Conservation (phyloP, 2,888 invertebrate genomes). For the Cheilosia vulpina region DNA sequence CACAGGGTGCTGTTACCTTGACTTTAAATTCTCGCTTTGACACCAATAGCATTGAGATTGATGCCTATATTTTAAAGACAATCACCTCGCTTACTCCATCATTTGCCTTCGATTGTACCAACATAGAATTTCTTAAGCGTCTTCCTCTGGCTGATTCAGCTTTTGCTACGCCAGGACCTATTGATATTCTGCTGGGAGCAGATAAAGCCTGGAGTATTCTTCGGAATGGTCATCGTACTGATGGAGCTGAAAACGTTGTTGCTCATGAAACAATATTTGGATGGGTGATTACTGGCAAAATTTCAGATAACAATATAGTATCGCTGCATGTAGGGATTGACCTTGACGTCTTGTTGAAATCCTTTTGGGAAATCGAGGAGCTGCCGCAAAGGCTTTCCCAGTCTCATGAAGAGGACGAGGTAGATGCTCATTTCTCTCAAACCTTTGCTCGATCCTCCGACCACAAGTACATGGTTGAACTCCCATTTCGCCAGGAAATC, state of each 20-base stretch:
- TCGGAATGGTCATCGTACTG: conserved; percentile 1
- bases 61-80: too few relatives aligned
- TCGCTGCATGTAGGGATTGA: not conserved
- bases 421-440: not conserved
- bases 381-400: not conserved
- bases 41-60: too few relatives aligned
- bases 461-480: conserved; percentile 12
- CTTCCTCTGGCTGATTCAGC: not conserved
- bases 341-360: not conserved
- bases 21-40: too few relatives aligned
- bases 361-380: conserved; percentile 14
- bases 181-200: conserved; percentile 1
- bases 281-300: conserved; percentile 9
- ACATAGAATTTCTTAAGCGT: not conserved
- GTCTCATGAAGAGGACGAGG: not conserved
- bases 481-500: conserved; percentile 22
- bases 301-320: not conserved
- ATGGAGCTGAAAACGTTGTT: not conserved
- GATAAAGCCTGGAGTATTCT: conserved; percentile 18
- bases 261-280: conserved; percentile 25
- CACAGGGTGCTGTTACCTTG: too few relatives aligned
- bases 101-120: conserved; percentile 3
- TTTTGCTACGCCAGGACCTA: not conserved
- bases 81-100: too few relatives aligned
- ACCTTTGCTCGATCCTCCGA: not conserved